A percentile compares a stretch with the other conserved stretches of the same genome.
Conservation (phyloP, 2,797 vertebrate species). For the Sebastes matsubarae region DNA sequence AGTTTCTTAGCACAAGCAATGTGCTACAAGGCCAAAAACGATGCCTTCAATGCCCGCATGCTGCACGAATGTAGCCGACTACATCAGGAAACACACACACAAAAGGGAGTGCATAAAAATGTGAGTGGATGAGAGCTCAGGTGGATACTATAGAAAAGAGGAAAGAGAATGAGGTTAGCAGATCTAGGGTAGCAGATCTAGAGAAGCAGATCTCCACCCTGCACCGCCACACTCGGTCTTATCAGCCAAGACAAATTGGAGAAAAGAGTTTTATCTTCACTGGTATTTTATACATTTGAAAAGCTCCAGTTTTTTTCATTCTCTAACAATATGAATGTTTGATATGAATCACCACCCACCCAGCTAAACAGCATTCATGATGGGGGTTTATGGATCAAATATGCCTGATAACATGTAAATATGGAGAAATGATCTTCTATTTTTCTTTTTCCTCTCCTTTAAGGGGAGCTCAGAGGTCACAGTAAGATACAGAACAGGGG, state of each 20-base stretch:
- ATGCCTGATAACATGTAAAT: neutral
- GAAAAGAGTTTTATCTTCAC: slow-evolving; percentile 40
- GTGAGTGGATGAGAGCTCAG: slow-evolving; percentile 13
- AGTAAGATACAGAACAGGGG: neutral
- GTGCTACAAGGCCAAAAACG: neutral
- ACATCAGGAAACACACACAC: too few species aligned
- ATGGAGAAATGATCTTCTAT: neutral
- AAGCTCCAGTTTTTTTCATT: slow-evolving; percentile 29
- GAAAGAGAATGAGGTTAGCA: neutral
- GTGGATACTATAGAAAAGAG: slow-evolving; percentile 8
- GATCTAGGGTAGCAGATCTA: neutral
- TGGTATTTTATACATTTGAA: slow-evolving; percentile 31
- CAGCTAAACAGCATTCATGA: neutral
- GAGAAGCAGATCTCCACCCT: slow-evolving; percentile 4
- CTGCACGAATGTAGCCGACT: too few species aligned
- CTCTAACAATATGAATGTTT: neutral
- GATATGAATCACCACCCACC: slow-evolving; percentile 19
- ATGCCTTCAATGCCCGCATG: neutral
- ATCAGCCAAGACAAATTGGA: slow-evolving; percentile 38
- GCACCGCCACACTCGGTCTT: slow-evolving; percentile 9
- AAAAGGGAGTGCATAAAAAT: neutral
- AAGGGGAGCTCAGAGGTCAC: neutral
- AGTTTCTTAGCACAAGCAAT: neutral
- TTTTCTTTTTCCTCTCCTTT: neutral
- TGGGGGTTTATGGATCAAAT: neutral